Conservation (phyloP, 2,113 vertebrate genomes). For the Gavialis gangeticus region DNA sequence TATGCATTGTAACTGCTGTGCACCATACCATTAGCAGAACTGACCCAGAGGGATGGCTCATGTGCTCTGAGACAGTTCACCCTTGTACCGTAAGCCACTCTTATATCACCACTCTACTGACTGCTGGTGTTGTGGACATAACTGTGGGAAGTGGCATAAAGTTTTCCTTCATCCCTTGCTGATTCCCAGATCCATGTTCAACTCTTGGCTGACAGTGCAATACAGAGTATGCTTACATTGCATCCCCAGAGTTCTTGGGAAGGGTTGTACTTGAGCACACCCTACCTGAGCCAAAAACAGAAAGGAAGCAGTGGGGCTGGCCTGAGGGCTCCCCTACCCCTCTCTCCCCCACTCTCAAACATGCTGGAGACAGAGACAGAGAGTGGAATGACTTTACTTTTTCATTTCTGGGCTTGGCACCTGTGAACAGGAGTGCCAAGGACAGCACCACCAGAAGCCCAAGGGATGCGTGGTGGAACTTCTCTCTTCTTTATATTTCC, state of each 20-base stretch:
- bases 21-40: not conserved
- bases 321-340: no score
- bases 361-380: no score
- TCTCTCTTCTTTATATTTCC: slow-evolving; percentile 11
- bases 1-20: not conserved
- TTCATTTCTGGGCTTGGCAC: no score
- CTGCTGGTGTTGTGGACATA: not conserved
- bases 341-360: no score
- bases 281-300: no score
- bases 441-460: no score
- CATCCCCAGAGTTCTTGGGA: no score
- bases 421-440: no score
- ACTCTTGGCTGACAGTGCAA: not conserved
- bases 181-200: not conserved
- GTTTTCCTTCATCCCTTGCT: not conserved
- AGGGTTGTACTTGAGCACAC: no score
- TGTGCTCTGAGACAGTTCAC: not conserved
- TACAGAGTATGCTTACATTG: not conserved
- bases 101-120: not conserved
- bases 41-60: not conserved
- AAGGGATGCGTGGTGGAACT: not conserved
- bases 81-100: no score
- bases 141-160: not conserved
- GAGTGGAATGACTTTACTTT: no score
- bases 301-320: no score